Conservation (phyloP, 1,140 invertebrate species). For the Frieseomelitta varia region DNA sequence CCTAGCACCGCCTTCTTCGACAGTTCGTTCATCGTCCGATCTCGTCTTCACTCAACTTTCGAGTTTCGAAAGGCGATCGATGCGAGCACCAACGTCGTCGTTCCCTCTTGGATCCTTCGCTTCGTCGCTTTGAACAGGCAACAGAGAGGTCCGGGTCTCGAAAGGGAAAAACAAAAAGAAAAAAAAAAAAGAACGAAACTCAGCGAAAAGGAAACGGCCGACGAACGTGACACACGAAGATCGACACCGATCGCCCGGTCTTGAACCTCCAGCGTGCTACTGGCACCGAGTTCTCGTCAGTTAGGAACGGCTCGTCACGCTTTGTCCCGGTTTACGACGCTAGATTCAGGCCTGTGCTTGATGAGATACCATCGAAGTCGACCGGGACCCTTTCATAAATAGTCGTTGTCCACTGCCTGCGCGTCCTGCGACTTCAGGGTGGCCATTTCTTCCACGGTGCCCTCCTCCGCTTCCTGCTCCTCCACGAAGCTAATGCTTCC, state of each 20-base stretch:
- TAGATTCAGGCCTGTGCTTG: constrained; percentile 34
- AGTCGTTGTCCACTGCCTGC: constrained; percentile 76
- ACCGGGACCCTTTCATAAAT: constrained; percentile 68
- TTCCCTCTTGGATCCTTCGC: background rate
- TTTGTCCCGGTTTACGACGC: constrained; percentile 44
- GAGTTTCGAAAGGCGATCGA: background rate
- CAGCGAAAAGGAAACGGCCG: background rate
- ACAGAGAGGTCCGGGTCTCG: background rate
- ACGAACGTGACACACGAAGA: constrained; percentile 8
- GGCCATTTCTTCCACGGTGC: constrained; percentile 79
- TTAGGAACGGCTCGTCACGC: constrained; percentile 32
- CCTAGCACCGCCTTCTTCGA: constrained; percentile 6
- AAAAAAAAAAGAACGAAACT: background rate
- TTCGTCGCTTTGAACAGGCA: background rate
- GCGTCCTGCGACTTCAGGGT: constrained; percentile 78
- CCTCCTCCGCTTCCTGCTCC: constrained; percentile 79
- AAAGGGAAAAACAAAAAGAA: background rate
- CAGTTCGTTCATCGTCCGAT: background rate
- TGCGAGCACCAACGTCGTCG: constrained; percentile 16
- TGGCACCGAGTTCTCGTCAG: constrained; percentile 26
- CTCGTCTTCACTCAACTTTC: background rate
- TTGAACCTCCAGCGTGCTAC: constrained; percentile 8
- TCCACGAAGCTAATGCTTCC: constrained; percentile 88
- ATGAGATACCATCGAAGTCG: constrained; percentile 36
- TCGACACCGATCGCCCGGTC: background rate